Base-by-base conservation (phyloP, 2,113 vertebrate genomes). In the Campylomormyrus tamandua region DNA sequence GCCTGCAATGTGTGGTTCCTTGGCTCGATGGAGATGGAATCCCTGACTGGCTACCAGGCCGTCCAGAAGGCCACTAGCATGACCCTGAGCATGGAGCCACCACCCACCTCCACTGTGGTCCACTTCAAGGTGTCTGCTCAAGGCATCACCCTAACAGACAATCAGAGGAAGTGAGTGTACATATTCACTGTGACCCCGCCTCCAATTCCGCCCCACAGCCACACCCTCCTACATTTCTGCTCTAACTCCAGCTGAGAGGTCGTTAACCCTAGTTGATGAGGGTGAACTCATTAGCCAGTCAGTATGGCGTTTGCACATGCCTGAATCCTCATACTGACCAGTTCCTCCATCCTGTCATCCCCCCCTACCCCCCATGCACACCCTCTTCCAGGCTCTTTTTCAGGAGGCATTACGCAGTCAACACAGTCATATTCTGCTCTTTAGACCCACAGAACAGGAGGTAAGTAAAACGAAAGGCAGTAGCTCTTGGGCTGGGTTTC, bases 1-100 rank as follows among this genome's bases (percentile, higher is more conserved):
- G 98, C 98, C 0, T 99, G 98, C 93, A 99, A 99, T 0, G 98
- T 99, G 89, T 99, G 98, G 98, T 99, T 97, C 94, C 94, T 99
- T 93, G 98, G 97, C 92, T 98, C 98, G 0, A 96, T 97, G 93
- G 97, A 97, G 90, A 96, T 98, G 96, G 98, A 99, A 94, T 98
- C 98, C 27, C 95, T 99, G 83, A 99, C 98, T 0, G 98, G 98
- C n/a, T 96, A 96, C 88, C 98, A 99, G 92, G 98, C 97, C 0
- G 95, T 99, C 0, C 97, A 98, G 94, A 99, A 98, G 93, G 97
- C 97, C 5, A 93, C 98, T 91, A 97, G 95, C 50, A 42, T 96
- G 91, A 97, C 96, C 0, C 93, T 98, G 53, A 88, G 92, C 86
- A 96, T 96, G 92, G 96, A 97, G 48, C 97, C 97, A 0, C 95